Base-by-base conservation (phyloP, 1,140 invertebrate species). In the Piezodorus guildinii region DNA sequence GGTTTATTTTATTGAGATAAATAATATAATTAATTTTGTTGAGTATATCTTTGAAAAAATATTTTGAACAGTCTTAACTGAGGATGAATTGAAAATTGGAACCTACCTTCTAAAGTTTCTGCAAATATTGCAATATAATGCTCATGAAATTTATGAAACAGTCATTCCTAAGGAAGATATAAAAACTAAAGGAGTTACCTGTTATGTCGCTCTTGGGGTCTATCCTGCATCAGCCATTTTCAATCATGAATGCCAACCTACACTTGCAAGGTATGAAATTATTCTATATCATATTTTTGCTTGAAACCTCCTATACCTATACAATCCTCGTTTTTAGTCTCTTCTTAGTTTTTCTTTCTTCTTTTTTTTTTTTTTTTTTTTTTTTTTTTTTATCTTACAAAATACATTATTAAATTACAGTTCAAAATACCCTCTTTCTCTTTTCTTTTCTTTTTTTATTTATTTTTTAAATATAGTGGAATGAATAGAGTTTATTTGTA, bases 181-280 rank as follows among this genome's bases (percentile, higher is more conserved):
- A 0, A 52, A 67, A 19, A 59, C 45, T 9, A 25, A 54, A 19
- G 54, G 60, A 27, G 67, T 66, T 60, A 62, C 68, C 8, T 64
- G 66, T 0, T 82, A 85, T 68, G 73, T 89, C n/a, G 91, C 86
- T 1, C 84, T 91, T 4, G 91, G 81, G 6, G 78, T 94, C 23
- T 94, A 91, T 70, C 80, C 86, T 2, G 85, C 84, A 0, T 85
- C 86, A 0, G 86, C 90, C 8, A 78, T 91, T 51, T 90, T 94
- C 72, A 94, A 94, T 74, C 91, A 94, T 70, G 88, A 91, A 64
- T 94, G 91, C 75, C 85, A 88, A 73, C 89, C 89, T 8, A 82
- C 83, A 43, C 83, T 91, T 1, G 82, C 85, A 2, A 83, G 87
- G 82, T 87, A 71, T 69, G 65, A 39, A 10, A 17, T 30, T 30